A percentile compares a stretch with the other conserved stretches of the same genome.
Evolutionary conservation across 2,888 invertebrate genomes (phyloP).

Genomic region (Boloria selene): DNA sequence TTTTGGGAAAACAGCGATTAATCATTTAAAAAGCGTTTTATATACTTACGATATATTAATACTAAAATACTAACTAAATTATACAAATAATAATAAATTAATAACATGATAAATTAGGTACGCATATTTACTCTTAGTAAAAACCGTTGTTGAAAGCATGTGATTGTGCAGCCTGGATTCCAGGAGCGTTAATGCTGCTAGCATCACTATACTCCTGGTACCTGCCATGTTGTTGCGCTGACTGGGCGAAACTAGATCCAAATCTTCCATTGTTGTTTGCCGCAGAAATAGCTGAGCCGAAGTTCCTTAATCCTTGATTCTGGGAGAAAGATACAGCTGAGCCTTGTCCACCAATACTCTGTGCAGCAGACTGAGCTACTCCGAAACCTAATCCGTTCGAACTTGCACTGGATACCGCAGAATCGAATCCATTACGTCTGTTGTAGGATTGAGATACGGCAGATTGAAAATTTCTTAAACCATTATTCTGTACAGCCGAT

Average conservation of each 20-base stretch:
- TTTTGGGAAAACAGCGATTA: not conserved
- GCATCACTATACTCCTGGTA: slow-evolving; percentile 59
- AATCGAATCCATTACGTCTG: slow-evolving; percentile 37
- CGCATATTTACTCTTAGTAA: slow-evolving; percentile 44
- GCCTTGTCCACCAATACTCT: slow-evolving; percentile 49
- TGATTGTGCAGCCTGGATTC: slow-evolving; percentile 62
- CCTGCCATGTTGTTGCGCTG: slow-evolving; percentile 55
- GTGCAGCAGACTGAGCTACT: slow-evolving; percentile 54
- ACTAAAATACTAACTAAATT: slow-evolving; percentile 16
- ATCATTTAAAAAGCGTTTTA: not conserved
- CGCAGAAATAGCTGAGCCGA: slow-evolving; percentile 56
- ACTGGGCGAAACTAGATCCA: slow-evolving; percentile 61
- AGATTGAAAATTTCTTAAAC: slow-evolving; percentile 31
- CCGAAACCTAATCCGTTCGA: slow-evolving; percentile 50
- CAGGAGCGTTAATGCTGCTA: slow-evolving; percentile 61
- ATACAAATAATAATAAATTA: too few relatives aligned
- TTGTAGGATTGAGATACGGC: slow-evolving; percentile 28
- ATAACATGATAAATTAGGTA: not conserved
- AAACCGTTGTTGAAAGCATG: slow-evolving; percentile 59
- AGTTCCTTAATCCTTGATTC: slow-evolving; percentile 48
- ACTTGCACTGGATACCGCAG: slow-evolving; percentile 43
- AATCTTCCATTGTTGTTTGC: slow-evolving; percentile 56
- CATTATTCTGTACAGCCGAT: slow-evolving; percentile 48
- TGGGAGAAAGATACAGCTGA: slow-evolving; percentile 53
- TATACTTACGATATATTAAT: slow-evolving; percentile 1